Evolutionary conservation across 2,888 invertebrate species (phyloP), one percentile per base, ranked within the genome.

Genomic region (Drosophila borealis): DNA sequence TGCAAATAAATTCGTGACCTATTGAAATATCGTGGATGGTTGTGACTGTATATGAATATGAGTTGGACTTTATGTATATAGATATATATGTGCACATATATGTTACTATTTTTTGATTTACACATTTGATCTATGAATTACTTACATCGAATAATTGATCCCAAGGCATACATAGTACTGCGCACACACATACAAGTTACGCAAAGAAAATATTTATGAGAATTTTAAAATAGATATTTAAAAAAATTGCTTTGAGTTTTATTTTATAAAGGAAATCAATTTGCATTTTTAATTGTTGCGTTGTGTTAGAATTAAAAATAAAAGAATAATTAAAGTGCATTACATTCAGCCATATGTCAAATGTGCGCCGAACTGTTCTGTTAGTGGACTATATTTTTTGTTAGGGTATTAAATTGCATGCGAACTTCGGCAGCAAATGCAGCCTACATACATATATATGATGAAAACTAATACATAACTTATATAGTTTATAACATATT

Each of bases 121-220:
- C 51, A 56, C 51, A 56, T 53, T 64, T 63, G 46, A 56, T 70
- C 59, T 64, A 80, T 75, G 71, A 61, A 77, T 93, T 96, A 97
- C 97, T 97, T 96, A 97, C 97, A 97, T 95, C 95, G 95, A 93
- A 96, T 96, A 93, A 97, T 95, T 92, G 96, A 95, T 94, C 96
- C 96, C 95, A 97, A 95, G 93, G 96, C 97, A 96, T 96, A 96
- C 95, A 96, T 95, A 93, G 96, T 94, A 94, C 96, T 95, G 93
- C 88, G 81, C 70, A 68, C 70, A 82, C 68, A 79, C 72, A 77
- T 55, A 71, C 51, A 70, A 66, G 68, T 70, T 65, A 68, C 72
- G 67, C 65, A 79, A 61, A 66, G 65, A 76, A 62, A 65, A 88
- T 78, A 75, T 88, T 81, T 19, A 81, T 69, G 63, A 72, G 67